These are phyloP conservation scores for Aplysia californica DNA, from an alignment of 1,140 invertebrate genomes.

Conservation along the genomic window DNA sequence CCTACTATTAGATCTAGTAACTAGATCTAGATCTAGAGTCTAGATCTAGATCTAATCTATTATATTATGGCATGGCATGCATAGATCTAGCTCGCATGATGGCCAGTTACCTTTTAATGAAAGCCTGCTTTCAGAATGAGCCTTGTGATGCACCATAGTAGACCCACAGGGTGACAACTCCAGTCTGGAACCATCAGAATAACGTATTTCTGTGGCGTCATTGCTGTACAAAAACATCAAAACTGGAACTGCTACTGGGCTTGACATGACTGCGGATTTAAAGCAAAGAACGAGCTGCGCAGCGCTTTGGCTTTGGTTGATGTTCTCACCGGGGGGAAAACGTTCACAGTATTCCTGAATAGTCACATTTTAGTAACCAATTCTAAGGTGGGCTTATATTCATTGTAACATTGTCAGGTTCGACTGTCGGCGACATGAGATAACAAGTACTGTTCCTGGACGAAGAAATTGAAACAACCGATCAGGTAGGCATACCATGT, in stretches of 20 bases:
- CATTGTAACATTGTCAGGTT: not conserved
- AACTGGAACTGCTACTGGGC: slow-evolving; percentile 29
- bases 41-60: not conserved
- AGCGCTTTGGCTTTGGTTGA: too few relatives aligned
- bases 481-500: not conserved
- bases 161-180: slow-evolving; percentile 53
- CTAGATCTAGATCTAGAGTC: not conserved
- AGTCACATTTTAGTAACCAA: not conserved
- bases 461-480: not conserved
- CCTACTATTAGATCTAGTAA: not conserved
- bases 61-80: not conserved
- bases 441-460: not conserved
- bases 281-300: not conserved
- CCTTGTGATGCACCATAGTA: slow-evolving; percentile 45
- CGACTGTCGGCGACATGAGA: not conserved
- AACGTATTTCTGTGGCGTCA: slow-evolving; percentile 51
- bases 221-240: slow-evolving; percentile 52
- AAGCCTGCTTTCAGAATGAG: slow-evolving; percentile 31
- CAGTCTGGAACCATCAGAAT: slow-evolving; percentile 46
- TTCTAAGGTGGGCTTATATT: not conserved
- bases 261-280: not conserved
- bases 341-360: not conserved
- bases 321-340: too few relatives aligned
- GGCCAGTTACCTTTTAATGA: slow-evolving; percentile 40
- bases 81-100: not conserved